These are phyloP conservation scores for Hippopotamus amphibius DNA, from an alignment of 2,113 vertebrate genomes.

Conservation along the genomic window DNA sequence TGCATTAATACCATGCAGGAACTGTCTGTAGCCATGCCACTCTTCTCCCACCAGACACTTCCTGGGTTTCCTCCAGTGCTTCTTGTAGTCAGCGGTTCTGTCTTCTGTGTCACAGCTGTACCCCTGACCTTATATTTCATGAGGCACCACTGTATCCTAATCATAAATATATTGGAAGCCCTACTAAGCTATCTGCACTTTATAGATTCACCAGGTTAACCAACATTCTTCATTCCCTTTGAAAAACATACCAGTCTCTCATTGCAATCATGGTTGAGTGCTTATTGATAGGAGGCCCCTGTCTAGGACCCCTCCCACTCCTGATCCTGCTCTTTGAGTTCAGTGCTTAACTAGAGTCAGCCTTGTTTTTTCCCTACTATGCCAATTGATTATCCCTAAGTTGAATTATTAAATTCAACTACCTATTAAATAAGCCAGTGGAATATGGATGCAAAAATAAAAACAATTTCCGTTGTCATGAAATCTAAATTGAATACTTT, in stretches of 20 bases:
- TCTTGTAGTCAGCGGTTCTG: background rate
- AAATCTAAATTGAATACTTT: background rate
- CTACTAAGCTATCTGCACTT: background rate
- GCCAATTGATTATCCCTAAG: background rate
- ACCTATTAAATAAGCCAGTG: background rate
- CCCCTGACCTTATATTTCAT: background rate
- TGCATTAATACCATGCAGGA: background rate
- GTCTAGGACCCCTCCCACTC: rapidly evolving
- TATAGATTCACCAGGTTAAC: background rate
- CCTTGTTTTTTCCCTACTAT: background rate
- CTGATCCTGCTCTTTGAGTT: background rate
- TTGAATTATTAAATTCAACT: background rate
- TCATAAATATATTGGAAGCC: background rate
- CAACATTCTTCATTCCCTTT: background rate
- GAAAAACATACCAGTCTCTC: background rate
- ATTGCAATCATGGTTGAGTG: background rate
- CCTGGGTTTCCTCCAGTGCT: background rate
- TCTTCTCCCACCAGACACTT: rapidly evolving
- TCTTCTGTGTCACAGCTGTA: background rate
- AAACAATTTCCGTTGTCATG: background rate
- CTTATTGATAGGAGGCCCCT: rapidly evolving
- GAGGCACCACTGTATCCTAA: background rate
- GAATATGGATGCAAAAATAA: background rate
- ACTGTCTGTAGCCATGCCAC: background rate
- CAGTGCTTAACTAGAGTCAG: background rate